Evolutionary conservation across 1,140 invertebrate genomes (phyloP), one percentile per base, ranked within the genome.

Genomic region (Drosophila arizonae): DNA sequence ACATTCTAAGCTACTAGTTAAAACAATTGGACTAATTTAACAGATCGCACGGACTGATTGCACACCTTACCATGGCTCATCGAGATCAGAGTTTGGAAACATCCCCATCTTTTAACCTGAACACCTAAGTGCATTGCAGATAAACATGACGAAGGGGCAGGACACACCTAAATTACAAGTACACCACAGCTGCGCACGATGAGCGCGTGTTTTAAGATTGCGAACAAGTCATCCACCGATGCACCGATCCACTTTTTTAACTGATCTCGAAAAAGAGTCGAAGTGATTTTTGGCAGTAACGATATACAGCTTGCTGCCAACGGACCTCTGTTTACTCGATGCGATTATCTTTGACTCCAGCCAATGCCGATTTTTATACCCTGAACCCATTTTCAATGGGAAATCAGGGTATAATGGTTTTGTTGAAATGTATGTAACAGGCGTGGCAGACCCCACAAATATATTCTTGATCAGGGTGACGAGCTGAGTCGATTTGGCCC

Each of bases 281-380:
- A 87, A 85, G 81, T 86, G 81, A 85, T 85, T 85, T 85, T 78
- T 39, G 52, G 75, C 43, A 51, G 56, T 64, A 75, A 65, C 75
- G 64, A 76, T 69, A 66, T 85, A 65, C 50, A 61, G 24, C 28
- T 67, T 6, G 33, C 13, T 73, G 52, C 17, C 52, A 39, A 26
- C 15, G 11, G 86, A 81, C 74, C 65, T 78, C 71, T 86, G 64
- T 76, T 86, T 77, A 81, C 70, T 65, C 67, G 54, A 69, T 78
- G 62, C 72, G 79, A 81, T 87, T 76, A 86, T 81, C 72, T 77
- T 54, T 13, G 36, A 21, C 41, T 15, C 36, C 5, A 33, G 55
- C 39, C 56, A 28, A 58, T 46, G 55, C 58, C 21, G 46, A 51
- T 58, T 36, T 28, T 48, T 51, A 6, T n/a, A n/a, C n/a, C n/a